These are phyloP conservation scores for Helicoverpa zea DNA, from an alignment of 1,140 invertebrate species.

Conservation along the genomic window DNA sequence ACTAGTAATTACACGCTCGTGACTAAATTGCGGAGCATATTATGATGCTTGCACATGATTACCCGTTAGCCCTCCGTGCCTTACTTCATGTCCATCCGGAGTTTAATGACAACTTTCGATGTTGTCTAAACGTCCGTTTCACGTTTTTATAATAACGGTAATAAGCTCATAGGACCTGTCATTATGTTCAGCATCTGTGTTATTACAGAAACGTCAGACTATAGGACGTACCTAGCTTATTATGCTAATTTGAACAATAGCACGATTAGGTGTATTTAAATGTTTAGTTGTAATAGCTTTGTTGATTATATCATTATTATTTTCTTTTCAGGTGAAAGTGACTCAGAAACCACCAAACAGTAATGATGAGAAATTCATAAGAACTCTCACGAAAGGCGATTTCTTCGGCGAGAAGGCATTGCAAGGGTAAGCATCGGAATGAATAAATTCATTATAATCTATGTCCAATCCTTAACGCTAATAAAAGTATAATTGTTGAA, in stretches of 20 bases:
- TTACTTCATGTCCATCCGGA: constrained; percentile 32
- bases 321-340: constrained; percentile 89
- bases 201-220: constrained; percentile 17
- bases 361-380: constrained; percentile 96
- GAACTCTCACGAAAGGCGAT: constrained; percentile 96
- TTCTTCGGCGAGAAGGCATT: constrained; percentile 99
- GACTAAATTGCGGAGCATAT: constrained; percentile 27
- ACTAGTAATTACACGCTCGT: constrained; percentile 30
- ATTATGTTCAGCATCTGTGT: constrained; percentile 21
- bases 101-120: constrained; percentile 52
- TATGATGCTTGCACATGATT: constrained; percentile 27
- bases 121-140: constrained; percentile 33
- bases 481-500: not conserved
- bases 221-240: not conserved
- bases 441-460: not conserved
- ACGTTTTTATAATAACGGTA: constrained; percentile 47
- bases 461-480: too few relatives aligned
- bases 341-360: constrained; percentile 95
- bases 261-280: constrained; percentile 1
- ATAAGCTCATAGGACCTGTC: constrained; percentile 29
- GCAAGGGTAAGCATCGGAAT: constrained; percentile 92
- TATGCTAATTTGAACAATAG: constrained; percentile 13
- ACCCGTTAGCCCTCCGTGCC: constrained; percentile 31
- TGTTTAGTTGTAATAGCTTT: not conserved
- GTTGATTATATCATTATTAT: constrained; percentile 32